Base-by-base conservation (phyloP, 2,888 invertebrate species). In the Acleris emargana region DNA sequence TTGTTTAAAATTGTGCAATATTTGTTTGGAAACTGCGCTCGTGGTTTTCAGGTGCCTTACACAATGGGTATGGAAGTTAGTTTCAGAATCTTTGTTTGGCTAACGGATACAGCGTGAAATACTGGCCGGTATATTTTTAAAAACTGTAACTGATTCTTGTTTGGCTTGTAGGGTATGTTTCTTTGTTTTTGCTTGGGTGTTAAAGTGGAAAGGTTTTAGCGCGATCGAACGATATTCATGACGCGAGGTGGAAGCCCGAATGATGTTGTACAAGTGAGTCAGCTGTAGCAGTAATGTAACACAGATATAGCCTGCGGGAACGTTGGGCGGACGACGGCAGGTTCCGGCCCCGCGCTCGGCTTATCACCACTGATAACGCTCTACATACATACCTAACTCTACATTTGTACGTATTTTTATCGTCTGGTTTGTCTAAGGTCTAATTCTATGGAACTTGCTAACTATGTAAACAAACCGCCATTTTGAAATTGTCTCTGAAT, bases 1-100 rank as follows among this genome's bases (percentile, higher is more conserved):
- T 88, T 88, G 86, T 89, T 90, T 87, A 84, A 90, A 90, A 90
- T 86, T 88, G 83, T 85, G 80, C 88, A 84, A 85, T 88, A 81
- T 84, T 88, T 86, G 86, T 86, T 88, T 82, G 74, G 76, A 81
- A 87, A 88, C 82, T 84, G 82, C 81, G 80, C 77, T 81, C 74
- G 82, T 73, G 83, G 87, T 84, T 88, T 86, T 85, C 82, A 88
- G 85, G 84, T 86, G 78, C 81, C 82, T 82, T 81, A 81, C 74
- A 84, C 82, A 87, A 87, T 86, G 79, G 79, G 73, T 68, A 68
- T 71, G 77, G 72, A 79, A 82, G 80, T 80, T 82, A 80, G 81
- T 87, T 87, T 85, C 71, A 76, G 80, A 84, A 88, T 89, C 87
- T 89, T 88, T 87, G 85, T 85, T 86, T 81, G 74, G 76, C 73